These are phyloP conservation scores for Luperina nickerlii DNA, from an alignment of 2,888 invertebrate genomes.

Conservation along the genomic window DNA sequence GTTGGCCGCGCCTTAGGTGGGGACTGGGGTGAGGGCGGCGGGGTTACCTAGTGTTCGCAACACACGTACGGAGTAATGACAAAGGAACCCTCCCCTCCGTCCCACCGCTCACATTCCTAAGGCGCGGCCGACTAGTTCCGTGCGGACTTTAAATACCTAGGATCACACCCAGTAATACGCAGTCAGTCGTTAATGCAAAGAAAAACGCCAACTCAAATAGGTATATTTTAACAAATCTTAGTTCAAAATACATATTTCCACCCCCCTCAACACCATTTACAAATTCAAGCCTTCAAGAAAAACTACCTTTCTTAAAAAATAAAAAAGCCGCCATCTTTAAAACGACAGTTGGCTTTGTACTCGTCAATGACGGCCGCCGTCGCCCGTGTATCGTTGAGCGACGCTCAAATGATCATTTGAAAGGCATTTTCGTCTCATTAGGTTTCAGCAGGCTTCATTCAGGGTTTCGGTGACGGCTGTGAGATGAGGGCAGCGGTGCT, in stretches of 20 bases:
- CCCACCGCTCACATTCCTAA: no score
- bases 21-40: no score
- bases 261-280: not conserved
- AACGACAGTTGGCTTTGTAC: conserved; percentile 48
- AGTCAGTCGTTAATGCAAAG: not conserved
- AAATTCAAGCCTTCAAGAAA: not conserved
- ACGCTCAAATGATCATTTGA: conserved; percentile 65
- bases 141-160: no score
- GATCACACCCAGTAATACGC: not conserved
- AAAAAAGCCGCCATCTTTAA: conserved; percentile 24
- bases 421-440: conserved; percentile 66
- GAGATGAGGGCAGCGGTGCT: conserved; percentile 35
- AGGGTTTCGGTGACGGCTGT: conserved; percentile 40
- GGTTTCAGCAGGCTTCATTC: conserved; percentile 54
- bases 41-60: no score
- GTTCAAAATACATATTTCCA: not conserved
- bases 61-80: no score
- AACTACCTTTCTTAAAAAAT: not conserved
- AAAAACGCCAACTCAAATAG: not conserved
- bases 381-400: conserved; percentile 47
- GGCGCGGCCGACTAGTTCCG: no score
- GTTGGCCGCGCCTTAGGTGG: no score
- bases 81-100: no score
- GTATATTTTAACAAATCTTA: not conserved
- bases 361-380: conserved; percentile 21